Conservation (phyloP, 1,140 invertebrate genomes). For the Philotrypesis tridentata region DNA sequence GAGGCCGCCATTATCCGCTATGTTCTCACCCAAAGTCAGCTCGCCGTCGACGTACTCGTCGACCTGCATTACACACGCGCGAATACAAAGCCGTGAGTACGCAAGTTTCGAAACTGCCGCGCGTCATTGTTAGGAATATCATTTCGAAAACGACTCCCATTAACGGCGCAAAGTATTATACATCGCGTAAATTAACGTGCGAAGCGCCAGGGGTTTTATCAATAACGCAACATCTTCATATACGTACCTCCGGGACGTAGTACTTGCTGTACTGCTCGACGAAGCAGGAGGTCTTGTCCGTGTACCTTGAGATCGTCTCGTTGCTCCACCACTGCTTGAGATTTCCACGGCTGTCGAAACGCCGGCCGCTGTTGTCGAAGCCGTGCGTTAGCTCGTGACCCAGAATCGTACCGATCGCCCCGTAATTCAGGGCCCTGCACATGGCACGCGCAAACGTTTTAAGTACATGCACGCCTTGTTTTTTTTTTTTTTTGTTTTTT, state of each 20-base stretch:
- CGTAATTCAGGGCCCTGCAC: constrained; percentile 85
- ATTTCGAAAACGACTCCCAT: too few relatives aligned
- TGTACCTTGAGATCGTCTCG: constrained; percentile 79
- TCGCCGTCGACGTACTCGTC: constrained; percentile 83
- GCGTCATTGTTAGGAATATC: not conserved
- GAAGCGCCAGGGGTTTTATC: too few relatives aligned
- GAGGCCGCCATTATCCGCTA: constrained; percentile 92
- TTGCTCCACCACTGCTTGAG: constrained; percentile 91
- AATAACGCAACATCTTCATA: not conserved
- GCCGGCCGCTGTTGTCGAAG: constrained; percentile 86
- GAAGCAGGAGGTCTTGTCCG: constrained; percentile 88
- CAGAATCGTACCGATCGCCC: constrained; percentile 85
- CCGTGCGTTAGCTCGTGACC: constrained; percentile 92
- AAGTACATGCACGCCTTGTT: too few relatives aligned
- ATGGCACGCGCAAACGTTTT: not conserved
- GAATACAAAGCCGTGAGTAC: too few relatives aligned
- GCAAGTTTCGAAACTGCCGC: too few relatives aligned
- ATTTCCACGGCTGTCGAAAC: constrained; percentile 84
- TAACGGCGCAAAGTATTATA: too few relatives aligned
- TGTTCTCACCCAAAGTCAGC: constrained; percentile 89
- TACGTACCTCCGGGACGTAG: constrained; percentile 71
- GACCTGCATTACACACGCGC: constrained; percentile 55
- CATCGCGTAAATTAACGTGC: too few relatives aligned
- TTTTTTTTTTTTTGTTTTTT: too few relatives aligned
- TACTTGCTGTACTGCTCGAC: constrained; percentile 90